Evolutionary conservation across 2,888 invertebrate species (phyloP).

Genomic region (Siphonodentalium dalli): DNA sequence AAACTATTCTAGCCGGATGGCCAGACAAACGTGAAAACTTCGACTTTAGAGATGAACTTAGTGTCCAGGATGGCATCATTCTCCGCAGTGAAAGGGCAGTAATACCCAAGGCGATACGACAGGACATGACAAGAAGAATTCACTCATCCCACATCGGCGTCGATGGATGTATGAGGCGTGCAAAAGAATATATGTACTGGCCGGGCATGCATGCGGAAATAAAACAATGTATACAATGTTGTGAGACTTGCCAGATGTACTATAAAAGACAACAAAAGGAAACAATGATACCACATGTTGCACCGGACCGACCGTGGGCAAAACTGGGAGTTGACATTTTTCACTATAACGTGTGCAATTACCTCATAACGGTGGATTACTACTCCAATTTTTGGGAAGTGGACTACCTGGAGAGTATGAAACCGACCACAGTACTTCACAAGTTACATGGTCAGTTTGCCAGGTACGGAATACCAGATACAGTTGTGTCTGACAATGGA

Average conservation of each 20-base stretch:
- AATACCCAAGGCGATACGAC: too few species aligned
- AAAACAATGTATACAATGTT: neutral
- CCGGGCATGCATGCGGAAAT: constrained; percentile 16
- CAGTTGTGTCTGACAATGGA: too few species aligned
- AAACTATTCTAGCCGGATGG: constrained; percentile 22
- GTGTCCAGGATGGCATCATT: constrained; percentile 24
- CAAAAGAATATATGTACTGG: constrained; percentile 10
- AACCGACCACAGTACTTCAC: too few species aligned
- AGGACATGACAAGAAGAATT: too few species aligned
- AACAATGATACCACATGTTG: constrained; percentile 13
- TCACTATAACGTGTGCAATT: too few species aligned
- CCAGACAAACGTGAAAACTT: constrained; percentile 12
- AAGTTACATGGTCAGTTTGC: too few species aligned
- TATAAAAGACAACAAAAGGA: constrained; percentile 6
- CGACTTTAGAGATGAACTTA: constrained; percentile 19
- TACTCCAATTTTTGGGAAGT: too few species aligned
- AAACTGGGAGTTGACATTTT: constrained; percentile 15
- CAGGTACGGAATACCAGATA: too few species aligned
- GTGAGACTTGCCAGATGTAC: constrained; percentile 6
- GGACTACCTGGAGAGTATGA: too few species aligned
- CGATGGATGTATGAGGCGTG: neutral
- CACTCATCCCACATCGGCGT: constrained; percentile 10
- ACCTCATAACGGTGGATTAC: too few species aligned
- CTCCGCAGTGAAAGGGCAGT: constrained; percentile 14
- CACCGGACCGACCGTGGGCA: constrained; percentile 14